These are phyloP conservation scores for Ailurus styani DNA, from an alignment of 2,113 vertebrate species.

Conservation along the genomic window DNA sequence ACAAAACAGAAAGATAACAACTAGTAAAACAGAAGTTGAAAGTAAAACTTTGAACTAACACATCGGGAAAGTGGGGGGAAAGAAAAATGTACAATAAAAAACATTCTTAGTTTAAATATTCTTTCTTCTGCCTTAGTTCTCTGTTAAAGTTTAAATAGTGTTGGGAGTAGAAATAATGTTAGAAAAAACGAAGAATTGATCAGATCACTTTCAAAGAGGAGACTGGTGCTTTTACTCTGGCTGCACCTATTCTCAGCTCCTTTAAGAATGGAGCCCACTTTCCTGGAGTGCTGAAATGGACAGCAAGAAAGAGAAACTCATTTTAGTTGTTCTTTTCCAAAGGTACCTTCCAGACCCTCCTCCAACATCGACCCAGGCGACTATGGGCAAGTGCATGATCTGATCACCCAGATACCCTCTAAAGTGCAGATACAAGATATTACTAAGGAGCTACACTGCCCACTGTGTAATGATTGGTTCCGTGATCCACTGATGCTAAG, in stretches of 20 bases:
- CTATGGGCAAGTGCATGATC: conserved; percentile 16
- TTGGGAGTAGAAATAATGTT: neutral
- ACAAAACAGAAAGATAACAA: neutral
- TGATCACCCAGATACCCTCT: neutral
- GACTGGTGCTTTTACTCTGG: neutral
- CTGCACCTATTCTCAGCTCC: neutral
- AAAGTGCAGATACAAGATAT: conserved; percentile 64
- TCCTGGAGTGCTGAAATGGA: neutral
- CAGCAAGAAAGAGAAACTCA: conserved; percentile 25
- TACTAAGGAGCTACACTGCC: conserved; percentile 72
- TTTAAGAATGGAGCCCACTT: neutral
- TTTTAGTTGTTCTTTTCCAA: conserved; percentile 43
- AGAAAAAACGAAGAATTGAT: neutral
- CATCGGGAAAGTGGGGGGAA: neutral
- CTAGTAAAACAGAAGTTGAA: neutral
- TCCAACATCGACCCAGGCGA: neutral
- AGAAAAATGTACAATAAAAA: neutral
- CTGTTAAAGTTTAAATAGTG: conserved; percentile 2
- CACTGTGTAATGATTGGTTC: conserved; percentile 65
- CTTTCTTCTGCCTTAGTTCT: conserved; percentile 9
- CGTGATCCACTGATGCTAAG: conserved; percentile 48
- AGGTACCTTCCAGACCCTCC: conserved; percentile 29
- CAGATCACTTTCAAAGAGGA: conserved; percentile 19
- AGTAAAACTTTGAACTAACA: neutral
- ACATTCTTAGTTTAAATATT: neutral